Base-by-base conservation (phyloP, 2,888 invertebrate species). In the Hemithea aestivaria region DNA sequence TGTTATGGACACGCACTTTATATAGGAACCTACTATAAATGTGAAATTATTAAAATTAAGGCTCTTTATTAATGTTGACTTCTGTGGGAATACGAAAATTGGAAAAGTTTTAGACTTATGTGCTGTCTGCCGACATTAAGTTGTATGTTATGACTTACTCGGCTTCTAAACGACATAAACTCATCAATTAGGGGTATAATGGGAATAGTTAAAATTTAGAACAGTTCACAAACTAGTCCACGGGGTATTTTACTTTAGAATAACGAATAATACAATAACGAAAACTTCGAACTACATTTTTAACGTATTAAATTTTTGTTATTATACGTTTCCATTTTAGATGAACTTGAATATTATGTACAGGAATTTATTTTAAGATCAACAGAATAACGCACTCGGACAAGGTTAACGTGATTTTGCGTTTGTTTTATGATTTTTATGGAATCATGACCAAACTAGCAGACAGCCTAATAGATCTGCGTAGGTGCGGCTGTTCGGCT, bases 11-110 rank as follows among this genome's bases (percentile, higher is more conserved):
- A 77, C 75, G 76, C 77, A 73, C 70, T 72, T 58, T 62, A 63
- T 66, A 63, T n/a, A n/a, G n/a, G n/a, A n/a, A n/a, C n/a, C n/a
- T 62, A 66, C 63, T 69, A 67, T 67, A 70, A 70, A 73, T 65
- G 69, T 61, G 65, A 68, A 75, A 72, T 74, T 76, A 75, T 74
- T 72, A 72, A 74, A 74, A 73, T 73, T 70, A 67, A 63, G 62
- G 58, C 64, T 65, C 61, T 73, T 71, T 65, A 66, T 67, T 62
- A 67, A 68, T 66, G 61, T 64, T 60, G 62, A 69, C 68, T 71
- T 68, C 55, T 61, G 54, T 48, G 40, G 55, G 55, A 66, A 64
- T 67, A 66, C 65, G 62, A 65, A 73, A 72, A 72, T 73, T 70
- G 61, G 67, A 67, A 74, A 73, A 70, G 66, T 72, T 75, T 63